Evolutionary conservation across 2,888 invertebrate genomes (phyloP).

Genomic region (Nematopogon swammerdamellus): DNA sequence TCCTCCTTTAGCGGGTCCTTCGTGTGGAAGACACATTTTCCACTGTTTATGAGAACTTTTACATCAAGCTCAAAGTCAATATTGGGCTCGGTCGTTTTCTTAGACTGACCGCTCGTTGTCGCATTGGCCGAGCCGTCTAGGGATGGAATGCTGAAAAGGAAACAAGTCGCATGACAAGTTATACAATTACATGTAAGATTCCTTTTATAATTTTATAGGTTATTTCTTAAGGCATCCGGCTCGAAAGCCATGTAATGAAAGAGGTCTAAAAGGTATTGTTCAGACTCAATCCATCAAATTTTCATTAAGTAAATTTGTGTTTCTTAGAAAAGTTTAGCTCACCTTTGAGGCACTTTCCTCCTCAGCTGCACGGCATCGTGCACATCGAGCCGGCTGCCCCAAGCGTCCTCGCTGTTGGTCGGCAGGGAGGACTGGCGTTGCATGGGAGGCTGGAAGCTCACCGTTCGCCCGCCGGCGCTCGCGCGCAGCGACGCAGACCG

Average conservation of each 20-base stretch:
- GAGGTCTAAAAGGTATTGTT: too few species aligned
- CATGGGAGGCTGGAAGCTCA: conserved; percentile 29
- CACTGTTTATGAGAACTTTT: conserved; percentile 94
- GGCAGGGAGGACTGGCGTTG: conserved; percentile 75
- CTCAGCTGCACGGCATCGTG: conserved; percentile 63
- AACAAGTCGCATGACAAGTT: too few species aligned
- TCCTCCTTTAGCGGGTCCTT: conserved; percentile 72
- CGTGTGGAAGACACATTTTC: conserved; percentile 95
- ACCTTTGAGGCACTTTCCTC: conserved; percentile 31
- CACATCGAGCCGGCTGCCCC: conserved; percentile 61
- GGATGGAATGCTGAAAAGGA: conserved; percentile 12
- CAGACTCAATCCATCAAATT: too few species aligned
- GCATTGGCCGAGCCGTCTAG: conserved; percentile 11
- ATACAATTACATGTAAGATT: too few species aligned
- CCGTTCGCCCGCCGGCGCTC: conserved; percentile 23
- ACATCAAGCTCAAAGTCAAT: conserved; percentile 96
- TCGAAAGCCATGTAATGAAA: too few species aligned
- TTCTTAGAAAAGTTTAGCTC: too few species aligned
- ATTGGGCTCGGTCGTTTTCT: conserved; percentile 79
- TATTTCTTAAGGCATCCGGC: too few species aligned
- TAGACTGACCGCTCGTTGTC: conserved; percentile 23
- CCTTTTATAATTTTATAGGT: too few species aligned
- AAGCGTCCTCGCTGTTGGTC: conserved; percentile 43
- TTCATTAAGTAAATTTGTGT: too few species aligned
- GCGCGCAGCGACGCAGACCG: conserved; percentile 67